Evolutionary conservation across 92 coral and sea anemone genomes (phyloP).

Genomic region (Porites divaricata): DNA sequence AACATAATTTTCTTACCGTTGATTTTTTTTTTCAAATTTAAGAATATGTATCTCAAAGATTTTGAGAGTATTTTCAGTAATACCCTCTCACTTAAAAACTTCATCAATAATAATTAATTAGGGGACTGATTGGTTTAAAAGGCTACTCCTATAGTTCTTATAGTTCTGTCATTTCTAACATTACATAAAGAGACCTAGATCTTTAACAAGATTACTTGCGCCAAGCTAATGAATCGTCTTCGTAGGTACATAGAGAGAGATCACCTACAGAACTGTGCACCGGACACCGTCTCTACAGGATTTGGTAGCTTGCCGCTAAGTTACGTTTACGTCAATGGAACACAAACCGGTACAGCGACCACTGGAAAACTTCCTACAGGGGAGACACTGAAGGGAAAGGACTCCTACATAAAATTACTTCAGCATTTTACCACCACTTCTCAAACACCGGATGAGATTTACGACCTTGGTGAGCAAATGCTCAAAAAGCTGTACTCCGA

Average conservation of each 20-base stretch:
- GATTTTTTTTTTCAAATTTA: too few species aligned
- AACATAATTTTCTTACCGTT: too few species aligned
- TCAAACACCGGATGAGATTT: constrained; percentile 73
- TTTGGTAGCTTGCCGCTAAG: constrained; percentile 73
- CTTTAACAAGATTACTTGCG: too few species aligned
- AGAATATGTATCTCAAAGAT: too few species aligned
- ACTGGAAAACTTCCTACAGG: constrained; percentile 78
- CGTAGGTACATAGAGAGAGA: constrained; percentile 62
- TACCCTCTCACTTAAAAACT: too few species aligned
- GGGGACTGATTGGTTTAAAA: too few species aligned
- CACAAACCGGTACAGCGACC: constrained; percentile 47
- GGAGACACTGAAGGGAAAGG: constrained; percentile 62
- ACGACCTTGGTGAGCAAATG: constrained; percentile 71
- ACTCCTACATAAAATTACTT: constrained; percentile 70
- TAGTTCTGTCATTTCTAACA: background rate
- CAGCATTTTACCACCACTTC: constrained; percentile 75
- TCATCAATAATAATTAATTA: too few species aligned
- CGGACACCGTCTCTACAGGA: constrained; percentile 75
- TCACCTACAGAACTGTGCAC: constrained; percentile 68
- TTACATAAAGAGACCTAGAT: too few species aligned
- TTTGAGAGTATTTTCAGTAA: too few species aligned
- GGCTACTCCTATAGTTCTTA: background rate
- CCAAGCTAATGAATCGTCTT: background rate
- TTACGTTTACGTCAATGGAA: constrained; percentile 69
- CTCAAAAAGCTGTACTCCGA: constrained; percentile 70